Base-by-base conservation (phyloP, 2,888 invertebrate genomes). In the Merodon equestris region DNA sequence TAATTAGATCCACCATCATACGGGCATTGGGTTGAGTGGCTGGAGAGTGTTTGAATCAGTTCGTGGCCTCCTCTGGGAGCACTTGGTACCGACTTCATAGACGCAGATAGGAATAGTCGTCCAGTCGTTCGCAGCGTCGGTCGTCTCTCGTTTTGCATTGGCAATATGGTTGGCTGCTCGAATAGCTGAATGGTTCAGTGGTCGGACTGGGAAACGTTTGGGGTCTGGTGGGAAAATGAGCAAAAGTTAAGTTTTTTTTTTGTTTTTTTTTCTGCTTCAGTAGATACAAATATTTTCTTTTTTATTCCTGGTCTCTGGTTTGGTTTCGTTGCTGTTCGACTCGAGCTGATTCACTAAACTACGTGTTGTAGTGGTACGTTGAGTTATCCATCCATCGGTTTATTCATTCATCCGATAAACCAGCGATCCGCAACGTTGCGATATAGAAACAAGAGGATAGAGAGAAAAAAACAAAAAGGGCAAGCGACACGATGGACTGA, bases 391-490 rank as follows among this genome's bases (percentile, higher is more conserved):
- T 63, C 72, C 67, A 77, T 77, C 77, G 63, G 68, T 77, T 73
- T 77, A 54, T 34, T 48, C 77, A 68, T 77, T 73, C 77, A 73
- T 63, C 67, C 77, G 73, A 72, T 68, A 73, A 77, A 73, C 73
- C 77, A 73, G 45, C 73, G 77, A 77, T 77, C 72, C 77, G 73
- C 77, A 77, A 67, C 72, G 67, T 27, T 66, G 66, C 66, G 27
- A 38, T 27, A 27, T 7, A 27, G 27, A 27, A 27, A 27, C 27
- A 27, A 48, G 40, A 47, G 61, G 56, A n/a, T n/a, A n/a, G 45
- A 56, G 1, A 19, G n/a, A 10, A 18, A 48, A 48, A 18, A 19
- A 38, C 10, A 9, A 48, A n/a, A 18, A 60, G 18, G 27, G 58
- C n/a, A n/a, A n/a, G n/a, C n/a, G n/a, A 38, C 38, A 60, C 53